A percentile compares a stretch with the other conserved stretches of the same genome.
These are phyloP conservation scores for Nephrotoma guestfalica DNA, from an alignment of 2,888 invertebrate species.

Conservation along the genomic window DNA sequence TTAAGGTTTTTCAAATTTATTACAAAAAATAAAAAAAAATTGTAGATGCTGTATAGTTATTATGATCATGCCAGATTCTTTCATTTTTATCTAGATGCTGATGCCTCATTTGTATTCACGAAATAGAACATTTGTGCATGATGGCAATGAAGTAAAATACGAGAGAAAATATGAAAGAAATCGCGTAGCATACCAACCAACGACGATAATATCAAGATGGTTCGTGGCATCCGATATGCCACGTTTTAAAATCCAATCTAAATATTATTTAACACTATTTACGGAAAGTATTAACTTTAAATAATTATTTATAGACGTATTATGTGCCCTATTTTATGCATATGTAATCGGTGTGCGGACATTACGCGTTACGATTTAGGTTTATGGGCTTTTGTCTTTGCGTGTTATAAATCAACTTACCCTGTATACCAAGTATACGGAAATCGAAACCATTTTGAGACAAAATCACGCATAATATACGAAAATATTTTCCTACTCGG, in stretches of 20 bases:
- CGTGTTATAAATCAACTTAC: neutral
- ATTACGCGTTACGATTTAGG: neutral
- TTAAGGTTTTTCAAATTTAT: neutral
- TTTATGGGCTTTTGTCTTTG: neutral
- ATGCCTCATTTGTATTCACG: neutral
- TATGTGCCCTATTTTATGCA: neutral
- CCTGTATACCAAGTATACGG: neutral
- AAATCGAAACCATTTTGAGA: neutral
- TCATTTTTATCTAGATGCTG: neutral
- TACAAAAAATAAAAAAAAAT: neutral
- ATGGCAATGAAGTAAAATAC: neutral
- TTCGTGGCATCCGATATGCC: neutral
- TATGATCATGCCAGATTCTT: neutral
- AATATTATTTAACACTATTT: neutral
- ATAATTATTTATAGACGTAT: neutral
- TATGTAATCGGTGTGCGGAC: neutral
- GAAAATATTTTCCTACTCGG: neutral
- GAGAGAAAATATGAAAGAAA: neutral
- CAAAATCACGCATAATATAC: neutral
- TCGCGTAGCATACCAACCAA: neutral
- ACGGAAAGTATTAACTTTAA: no score
- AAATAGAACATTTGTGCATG: neutral
- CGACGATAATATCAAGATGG: neutral
- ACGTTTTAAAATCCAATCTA: neutral
- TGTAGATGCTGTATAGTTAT: neutral